Percentiles rank a stretch among this genome's conserved stretches.
Evolutionary conservation across 2,113 vertebrate species (phyloP).

Genomic region (Rhinopomastus cyanomelas): DNA sequence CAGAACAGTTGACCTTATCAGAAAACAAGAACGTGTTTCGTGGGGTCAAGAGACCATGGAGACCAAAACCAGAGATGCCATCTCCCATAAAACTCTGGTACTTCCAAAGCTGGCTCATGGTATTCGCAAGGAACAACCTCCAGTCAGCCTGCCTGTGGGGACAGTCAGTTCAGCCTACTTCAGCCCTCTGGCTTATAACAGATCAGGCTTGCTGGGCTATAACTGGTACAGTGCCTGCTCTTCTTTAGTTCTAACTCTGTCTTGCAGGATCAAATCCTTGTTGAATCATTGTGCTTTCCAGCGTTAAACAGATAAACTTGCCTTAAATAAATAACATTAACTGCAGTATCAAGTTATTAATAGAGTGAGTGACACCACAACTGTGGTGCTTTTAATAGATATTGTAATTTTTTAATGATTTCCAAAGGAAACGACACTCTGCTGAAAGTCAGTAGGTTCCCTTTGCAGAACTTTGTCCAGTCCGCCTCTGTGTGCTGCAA

Average conservation of each 20-base stretch:
- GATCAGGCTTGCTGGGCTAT: background rate
- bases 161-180: background rate
- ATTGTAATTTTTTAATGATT: background rate
- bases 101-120: background rate
- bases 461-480: background rate
- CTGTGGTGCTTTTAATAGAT: background rate
- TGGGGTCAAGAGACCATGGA: background rate
- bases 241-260: background rate
- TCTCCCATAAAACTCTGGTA: background rate
- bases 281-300: background rate
- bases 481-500: background rate
- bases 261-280: background rate
- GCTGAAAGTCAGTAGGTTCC: slow-evolving; percentile 5
- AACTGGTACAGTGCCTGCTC: background rate
- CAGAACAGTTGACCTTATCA: background rate
- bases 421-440: background rate
- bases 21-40: background rate
- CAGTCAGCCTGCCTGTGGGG: background rate
- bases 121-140: background rate
- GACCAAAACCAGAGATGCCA: background rate
- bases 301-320: background rate
- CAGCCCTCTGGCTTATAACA: background rate
- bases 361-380: background rate
- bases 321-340: background rate
- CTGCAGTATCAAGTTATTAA: background rate